Evolutionary conservation across 2,888 invertebrate genomes (phyloP).

Genomic region (Caenorhabditis japonica): DNA sequence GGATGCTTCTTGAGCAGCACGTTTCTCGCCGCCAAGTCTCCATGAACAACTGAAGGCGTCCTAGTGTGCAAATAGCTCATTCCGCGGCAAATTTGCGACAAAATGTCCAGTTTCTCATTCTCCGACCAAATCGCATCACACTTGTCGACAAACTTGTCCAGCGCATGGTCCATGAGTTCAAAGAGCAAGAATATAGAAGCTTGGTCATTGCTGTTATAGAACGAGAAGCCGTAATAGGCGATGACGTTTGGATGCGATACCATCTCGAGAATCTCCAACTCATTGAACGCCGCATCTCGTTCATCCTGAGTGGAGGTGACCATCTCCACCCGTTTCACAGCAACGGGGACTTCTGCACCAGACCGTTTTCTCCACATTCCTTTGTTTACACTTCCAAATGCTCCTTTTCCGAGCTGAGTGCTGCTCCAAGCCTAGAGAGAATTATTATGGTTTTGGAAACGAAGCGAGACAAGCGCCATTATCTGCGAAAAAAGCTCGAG

Average conservation of each 20-base stretch:
- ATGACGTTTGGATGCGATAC: conserved; percentile 60
- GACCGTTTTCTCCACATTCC: conserved; percentile 20
- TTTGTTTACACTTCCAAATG: conserved; percentile 54
- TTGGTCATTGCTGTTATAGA: conserved; percentile 11
- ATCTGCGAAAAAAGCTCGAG: not conserved
- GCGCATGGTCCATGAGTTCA: conserved; percentile 56
- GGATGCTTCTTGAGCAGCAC: conserved; percentile 88
- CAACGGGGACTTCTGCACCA: conserved; percentile 30
- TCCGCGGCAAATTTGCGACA: conserved; percentile 63
- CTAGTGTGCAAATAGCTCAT: conserved; percentile 98
- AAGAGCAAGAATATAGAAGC: conserved; percentile 46
- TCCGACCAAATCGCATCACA: conserved; percentile 30
- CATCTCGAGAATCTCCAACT: conserved; percentile 58
- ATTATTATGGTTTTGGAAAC: conserved; percentile 8
- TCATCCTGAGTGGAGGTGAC: conserved; percentile 28
- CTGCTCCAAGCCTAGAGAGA: conserved; percentile 1
- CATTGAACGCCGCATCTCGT: conserved; percentile 41
- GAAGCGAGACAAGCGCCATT: not conserved
- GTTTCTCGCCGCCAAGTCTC: conserved; percentile 98
- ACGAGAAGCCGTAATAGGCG: conserved; percentile 52
- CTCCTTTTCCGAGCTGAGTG: conserved; percentile 45
- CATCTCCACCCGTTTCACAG: conserved; percentile 46
- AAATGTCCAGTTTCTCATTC: conserved; percentile 56
- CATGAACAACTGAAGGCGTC: conserved; percentile 95
- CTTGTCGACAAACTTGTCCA: conserved; percentile 57